Base-by-base conservation (phyloP, 2,888 invertebrate species). In the Ormyrus labotus region DNA sequence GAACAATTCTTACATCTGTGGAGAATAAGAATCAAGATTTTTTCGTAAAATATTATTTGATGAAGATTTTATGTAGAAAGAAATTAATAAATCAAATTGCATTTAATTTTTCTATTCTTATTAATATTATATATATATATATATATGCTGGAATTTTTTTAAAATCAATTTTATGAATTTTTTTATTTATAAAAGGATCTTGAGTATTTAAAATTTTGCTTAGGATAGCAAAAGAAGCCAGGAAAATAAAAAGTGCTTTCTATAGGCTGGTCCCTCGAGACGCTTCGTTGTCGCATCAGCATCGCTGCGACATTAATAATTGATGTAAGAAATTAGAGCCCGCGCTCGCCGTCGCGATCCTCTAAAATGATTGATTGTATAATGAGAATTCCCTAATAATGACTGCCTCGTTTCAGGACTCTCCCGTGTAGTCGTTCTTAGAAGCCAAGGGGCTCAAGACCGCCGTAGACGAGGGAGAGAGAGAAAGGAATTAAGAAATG, bases 321-420 rank as follows among this genome's bases (percentile, higher is more conserved):
- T 88, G 88, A 87, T 85, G 87, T 85, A 86, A 87, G 88, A 89
- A 90, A 90, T 90, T 89, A 89, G 88, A 85, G 53, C 5, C 53
- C 84, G 80, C 73, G 11, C 6, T 13, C 84, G 82, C 10, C 84
- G 81, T 34, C 85, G 82, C 85, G 85, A 87, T 86, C 87, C 84
- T 84, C 82, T 83, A 78, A 86, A 87, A 89, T 90, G 89, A 90
- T 89, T 89, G 88, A 90, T 90, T 88, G 88, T 87, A 85, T 89
- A 89, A 90, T 90, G 89, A 90, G 88, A 88, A 89, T 88, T 90
- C 87, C 87, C 87, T 88, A 89, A 89, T 90, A 90, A 90, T 89
- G 88, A 90, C 87, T 86, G 83, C 76, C 85, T 82, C 87, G 88
- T 88, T 89, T 71, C 60, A 57, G 69, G 65, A 45, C 45, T 50